A percentile compares a stretch with the other conserved stretches of the same genome.
Evolutionary conservation across 2,113 vertebrate genomes (phyloP).

Genomic region (Nyctibius bracteatus): DNA sequence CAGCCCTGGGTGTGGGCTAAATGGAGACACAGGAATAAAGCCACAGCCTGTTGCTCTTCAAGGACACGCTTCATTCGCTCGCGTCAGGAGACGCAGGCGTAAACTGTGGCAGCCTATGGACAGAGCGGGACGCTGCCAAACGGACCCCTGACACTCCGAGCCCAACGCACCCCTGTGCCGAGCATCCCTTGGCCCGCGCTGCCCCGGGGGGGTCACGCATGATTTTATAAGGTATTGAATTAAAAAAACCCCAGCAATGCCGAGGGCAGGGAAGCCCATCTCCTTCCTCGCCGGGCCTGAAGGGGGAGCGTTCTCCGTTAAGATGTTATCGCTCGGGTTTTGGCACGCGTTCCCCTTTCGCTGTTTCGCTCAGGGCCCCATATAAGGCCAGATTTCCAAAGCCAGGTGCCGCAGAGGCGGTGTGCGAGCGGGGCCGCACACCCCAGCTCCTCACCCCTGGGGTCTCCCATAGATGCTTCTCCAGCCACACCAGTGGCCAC

Average conservation of each 20-base stretch:
- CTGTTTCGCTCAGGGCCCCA: constrained; percentile 46
- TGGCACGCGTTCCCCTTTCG: background rate
- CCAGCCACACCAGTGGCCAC: background rate
- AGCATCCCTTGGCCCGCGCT: background rate
- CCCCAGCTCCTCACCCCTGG: background rate
- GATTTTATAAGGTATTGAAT: constrained; percentile 6
- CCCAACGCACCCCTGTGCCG: accelerated
- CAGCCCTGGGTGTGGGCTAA: too few species aligned
- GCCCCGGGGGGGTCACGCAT: background rate
- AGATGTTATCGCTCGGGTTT: background rate
- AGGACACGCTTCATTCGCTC: accelerated
- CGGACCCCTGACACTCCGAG: accelerated
- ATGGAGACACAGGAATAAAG: too few species aligned
- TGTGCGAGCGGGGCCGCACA: accelerated
- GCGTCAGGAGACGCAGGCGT: background rate
- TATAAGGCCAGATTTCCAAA: constrained; percentile 60
- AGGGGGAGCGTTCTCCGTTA: constrained; percentile 51
- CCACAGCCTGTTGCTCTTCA: background rate
- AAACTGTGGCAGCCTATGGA: background rate
- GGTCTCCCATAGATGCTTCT: background rate
- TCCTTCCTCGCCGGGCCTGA: constrained; percentile 13
- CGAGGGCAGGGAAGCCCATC: background rate
- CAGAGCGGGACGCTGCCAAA: background rate
- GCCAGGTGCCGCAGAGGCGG: constrained; percentile 34
- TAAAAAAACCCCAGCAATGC: background rate